Conservation (phyloP, 2,113 vertebrate genomes). For the Porphyrio hochstetteri region DNA sequence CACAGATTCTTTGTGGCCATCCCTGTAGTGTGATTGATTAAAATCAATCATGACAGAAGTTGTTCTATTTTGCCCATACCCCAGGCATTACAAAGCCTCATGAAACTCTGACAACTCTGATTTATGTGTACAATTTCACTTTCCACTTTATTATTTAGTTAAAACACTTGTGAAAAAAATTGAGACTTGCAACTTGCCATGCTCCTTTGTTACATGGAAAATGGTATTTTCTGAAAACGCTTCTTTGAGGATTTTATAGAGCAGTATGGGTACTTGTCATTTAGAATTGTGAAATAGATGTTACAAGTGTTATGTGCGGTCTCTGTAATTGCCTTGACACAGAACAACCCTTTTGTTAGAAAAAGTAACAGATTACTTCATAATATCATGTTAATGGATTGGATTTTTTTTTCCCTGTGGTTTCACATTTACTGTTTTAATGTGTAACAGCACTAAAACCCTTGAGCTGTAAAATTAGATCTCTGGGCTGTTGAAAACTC, state of each 20-base stretch:
- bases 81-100: neutral
- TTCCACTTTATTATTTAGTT: neutral
- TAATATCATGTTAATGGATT: constrained; percentile 16
- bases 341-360: neutral
- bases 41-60: neutral
- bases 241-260: neutral
- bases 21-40: neutral
- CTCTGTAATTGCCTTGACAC: neutral
- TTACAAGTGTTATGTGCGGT: neutral
- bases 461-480: constrained; percentile 56
- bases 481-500: neutral
- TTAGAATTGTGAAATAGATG: neutral
- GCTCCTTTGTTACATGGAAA: neutral
- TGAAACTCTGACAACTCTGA: neutral
- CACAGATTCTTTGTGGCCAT: neutral
- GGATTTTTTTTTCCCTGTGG: neutral
- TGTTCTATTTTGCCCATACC: neutral
- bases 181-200: neutral
- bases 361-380: constrained; percentile 1
- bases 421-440: constrained; percentile 2
- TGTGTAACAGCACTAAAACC: neutral
- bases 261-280: neutral
- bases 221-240: neutral
- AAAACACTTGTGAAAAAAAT: neutral
- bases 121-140: neutral